Percentiles rank a stretch among this genome's conserved stretches.
phyloP scores from a whole-genome alignment of 2,797 vertebrate genomes.

The Alauda arvensis region DNA sequence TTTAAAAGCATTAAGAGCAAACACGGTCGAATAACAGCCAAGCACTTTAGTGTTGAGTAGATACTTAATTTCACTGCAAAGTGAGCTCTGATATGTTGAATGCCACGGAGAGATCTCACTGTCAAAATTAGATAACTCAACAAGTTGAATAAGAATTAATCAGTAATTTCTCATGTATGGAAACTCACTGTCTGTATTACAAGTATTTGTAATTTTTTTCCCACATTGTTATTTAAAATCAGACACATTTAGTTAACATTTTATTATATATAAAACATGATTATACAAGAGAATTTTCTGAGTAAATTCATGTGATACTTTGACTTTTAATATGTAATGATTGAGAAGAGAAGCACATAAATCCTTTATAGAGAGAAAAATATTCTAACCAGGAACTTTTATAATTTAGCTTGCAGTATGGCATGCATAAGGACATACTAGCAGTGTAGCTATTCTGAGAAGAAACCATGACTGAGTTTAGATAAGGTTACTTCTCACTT shows the following conservation, averaged over 20 bases:
- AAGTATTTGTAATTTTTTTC: not conserved
- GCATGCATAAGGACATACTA: not conserved
- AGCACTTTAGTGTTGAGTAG: not conserved
- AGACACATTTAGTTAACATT: not conserved
- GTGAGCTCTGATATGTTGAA: not conserved
- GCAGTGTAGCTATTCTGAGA: not conserved
- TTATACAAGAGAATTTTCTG: not conserved
- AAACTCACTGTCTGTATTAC: not conserved
- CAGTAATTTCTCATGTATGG: not conserved
- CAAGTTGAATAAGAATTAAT: not conserved
- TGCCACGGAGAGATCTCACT: not conserved
- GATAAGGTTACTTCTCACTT: not conserved
- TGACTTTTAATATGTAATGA: not conserved
- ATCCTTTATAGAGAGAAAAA: not conserved
- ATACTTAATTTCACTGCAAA: conserved; percentile 20
- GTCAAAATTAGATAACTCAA: not conserved
- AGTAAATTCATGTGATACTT: not conserved
- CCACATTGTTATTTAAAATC: not conserved
- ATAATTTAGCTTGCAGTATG: not conserved
- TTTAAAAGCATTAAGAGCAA: conserved; percentile 28
- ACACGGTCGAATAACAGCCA: not conserved
- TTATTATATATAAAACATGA: not conserved
- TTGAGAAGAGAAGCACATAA: not conserved
- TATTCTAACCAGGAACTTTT: not conserved
- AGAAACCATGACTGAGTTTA: not conserved